Conservation (phyloP, 2,888 invertebrate species). For the Caenorhabditis panamensis region DNA sequence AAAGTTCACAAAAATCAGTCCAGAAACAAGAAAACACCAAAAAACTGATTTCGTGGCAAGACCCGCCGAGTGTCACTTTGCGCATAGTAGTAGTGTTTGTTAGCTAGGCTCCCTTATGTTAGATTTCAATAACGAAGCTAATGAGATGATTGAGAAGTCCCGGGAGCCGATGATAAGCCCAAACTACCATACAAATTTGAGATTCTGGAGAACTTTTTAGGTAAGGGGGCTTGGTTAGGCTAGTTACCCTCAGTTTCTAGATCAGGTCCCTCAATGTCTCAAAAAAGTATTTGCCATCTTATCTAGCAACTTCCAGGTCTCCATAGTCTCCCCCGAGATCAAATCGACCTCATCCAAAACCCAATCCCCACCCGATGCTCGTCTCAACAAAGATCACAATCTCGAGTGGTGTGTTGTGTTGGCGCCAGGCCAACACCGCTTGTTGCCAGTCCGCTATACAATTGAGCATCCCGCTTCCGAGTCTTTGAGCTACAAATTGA, state of each 20-base stretch:
- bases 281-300: too few species aligned
- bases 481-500: slow-evolving; percentile 63
- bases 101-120: too few species aligned
- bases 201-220: slow-evolving; percentile 41
- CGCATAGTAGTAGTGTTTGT: too few species aligned
- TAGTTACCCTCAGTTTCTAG: too few species aligned
- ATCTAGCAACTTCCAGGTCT: slow-evolving; percentile 63
- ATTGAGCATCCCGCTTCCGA: slow-evolving; percentile 76
- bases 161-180: slow-evolving; percentile 20
- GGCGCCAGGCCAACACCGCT: slow-evolving; percentile 76
- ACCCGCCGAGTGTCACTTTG: too few species aligned
- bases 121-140: slow-evolving; percentile 1
- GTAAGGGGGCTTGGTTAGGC: too few species aligned
- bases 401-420: slow-evolving; percentile 78
- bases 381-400: slow-evolving; percentile 77
- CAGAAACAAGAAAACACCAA: too few species aligned
- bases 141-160: slow-evolving; percentile 10
- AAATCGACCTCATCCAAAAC: slow-evolving; percentile 42
- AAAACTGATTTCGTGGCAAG: too few species aligned
- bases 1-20: too few species aligned
- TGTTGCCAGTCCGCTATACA: slow-evolving; percentile 76
- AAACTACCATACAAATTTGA: slow-evolving; percentile 37
- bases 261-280: too few species aligned
- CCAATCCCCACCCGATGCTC: slow-evolving; percentile 66
- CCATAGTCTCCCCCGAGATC: slow-evolving; percentile 76